Evolutionary conservation across 1,140 invertebrate genomes (phyloP).

Genomic region (Pseudomyrmex cubaensis): DNA sequence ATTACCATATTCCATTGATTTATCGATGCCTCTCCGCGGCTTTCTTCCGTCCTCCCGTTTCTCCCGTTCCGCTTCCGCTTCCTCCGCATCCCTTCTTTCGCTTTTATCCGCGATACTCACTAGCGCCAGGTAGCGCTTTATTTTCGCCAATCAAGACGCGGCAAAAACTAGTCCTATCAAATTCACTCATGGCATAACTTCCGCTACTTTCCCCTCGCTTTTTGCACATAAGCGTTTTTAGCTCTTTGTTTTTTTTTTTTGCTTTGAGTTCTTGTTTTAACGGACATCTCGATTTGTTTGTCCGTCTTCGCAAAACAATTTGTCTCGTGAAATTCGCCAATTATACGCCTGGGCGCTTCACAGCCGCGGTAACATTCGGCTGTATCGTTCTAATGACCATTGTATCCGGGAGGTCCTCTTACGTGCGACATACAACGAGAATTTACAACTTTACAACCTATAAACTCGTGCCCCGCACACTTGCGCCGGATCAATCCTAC

Average conservation of each 20-base stretch:
- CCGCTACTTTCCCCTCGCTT: too few relatives aligned
- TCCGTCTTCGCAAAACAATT: constrained; percentile 34
- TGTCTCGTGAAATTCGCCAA: constrained; percentile 31
- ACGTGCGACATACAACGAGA: constrained; percentile 46
- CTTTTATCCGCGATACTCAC: constrained; percentile 7
- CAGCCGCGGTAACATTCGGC: constrained; percentile 66
- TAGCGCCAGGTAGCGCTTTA: constrained; percentile 28
- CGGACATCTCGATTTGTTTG: too few relatives aligned
- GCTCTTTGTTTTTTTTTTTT: background rate
- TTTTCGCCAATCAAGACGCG: constrained; percentile 48
- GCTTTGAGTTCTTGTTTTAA: background rate
- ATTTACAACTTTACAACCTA: constrained; percentile 78
- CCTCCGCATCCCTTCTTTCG: constrained; percentile 19
- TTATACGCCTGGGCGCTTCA: constrained; percentile 57
- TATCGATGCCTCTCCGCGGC: constrained; percentile 80
- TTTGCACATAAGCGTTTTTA: too few relatives aligned
- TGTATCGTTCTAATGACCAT: constrained; percentile 70
- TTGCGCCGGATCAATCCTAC: constrained; percentile 72
- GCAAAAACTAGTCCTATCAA: background rate
- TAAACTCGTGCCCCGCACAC: constrained; percentile 67
- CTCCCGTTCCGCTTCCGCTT: constrained; percentile 6
- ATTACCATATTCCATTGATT: constrained; percentile 85
- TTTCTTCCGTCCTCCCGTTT: constrained; percentile 48
- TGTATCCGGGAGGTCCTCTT: constrained; percentile 64
- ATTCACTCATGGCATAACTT: too few relatives aligned